Conservation (phyloP, 1,140 invertebrate species). For the Zaprionus gabonicus region DNA sequence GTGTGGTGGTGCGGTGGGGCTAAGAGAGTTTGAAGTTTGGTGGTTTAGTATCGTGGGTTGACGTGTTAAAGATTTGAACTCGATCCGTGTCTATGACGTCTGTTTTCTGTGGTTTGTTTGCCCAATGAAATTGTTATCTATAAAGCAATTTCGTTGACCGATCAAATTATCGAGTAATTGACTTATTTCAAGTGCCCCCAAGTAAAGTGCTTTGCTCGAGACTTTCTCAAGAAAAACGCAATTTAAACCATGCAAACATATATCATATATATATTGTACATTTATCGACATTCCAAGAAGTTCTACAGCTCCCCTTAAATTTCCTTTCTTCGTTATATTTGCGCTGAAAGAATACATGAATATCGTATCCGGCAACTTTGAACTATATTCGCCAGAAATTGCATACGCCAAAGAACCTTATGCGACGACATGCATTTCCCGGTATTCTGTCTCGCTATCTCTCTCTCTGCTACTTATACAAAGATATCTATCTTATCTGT, state of each 20-base stretch:
- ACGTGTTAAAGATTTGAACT: too few species aligned
- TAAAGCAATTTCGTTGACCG: neutral
- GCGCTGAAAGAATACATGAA: neutral
- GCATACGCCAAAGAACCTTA: neutral
- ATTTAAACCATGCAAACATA: neutral
- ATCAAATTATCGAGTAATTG: neutral
- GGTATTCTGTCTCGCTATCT: neutral
- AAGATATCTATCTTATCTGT: neutral
- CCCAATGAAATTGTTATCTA: neutral
- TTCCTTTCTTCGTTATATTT: neutral
- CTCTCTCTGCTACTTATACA: neutral
- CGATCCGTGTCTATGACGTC: neutral
- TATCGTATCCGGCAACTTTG: conserved; percentile 14
- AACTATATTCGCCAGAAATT: conserved; percentile 4
- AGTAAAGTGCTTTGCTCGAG: neutral
- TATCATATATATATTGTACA: neutral
- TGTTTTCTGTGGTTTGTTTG: neutral
- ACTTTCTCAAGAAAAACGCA: neutral
- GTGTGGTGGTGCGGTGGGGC: too few species aligned
- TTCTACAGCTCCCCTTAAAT: neutral
- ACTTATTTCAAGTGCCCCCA: neutral
- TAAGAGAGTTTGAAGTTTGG: neutral
- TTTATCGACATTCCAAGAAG: conserved; percentile 1
- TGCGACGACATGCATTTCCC: conserved; percentile 34
- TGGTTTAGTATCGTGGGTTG: too few species aligned